Conservation (phyloP, 1,140 invertebrate species). For the Saccostrea cuccullata region DNA sequence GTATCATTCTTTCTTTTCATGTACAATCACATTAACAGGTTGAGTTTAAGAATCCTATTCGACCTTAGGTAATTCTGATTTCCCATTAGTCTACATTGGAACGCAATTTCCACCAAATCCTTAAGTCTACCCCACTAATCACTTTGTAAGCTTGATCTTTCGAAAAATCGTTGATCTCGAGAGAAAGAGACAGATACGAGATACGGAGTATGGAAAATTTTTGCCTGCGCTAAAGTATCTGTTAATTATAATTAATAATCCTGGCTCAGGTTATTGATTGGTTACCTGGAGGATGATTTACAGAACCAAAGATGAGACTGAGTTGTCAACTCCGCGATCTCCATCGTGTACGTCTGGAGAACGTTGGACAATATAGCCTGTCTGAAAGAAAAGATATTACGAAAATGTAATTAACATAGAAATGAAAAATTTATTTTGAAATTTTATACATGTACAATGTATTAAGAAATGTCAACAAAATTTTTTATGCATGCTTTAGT, state of each 20-base stretch:
- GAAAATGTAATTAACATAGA: background rate
- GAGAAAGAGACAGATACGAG: background rate
- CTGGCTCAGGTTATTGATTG: constrained; percentile 24
- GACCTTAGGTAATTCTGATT: constrained; percentile 6
- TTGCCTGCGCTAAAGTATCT: constrained; percentile 3
- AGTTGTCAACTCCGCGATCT: constrained; percentile 87
- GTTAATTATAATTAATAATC: constrained; percentile 38
- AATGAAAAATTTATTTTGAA: background rate
- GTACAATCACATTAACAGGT: background rate
- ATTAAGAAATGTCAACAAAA: background rate
- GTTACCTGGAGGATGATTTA: constrained; percentile 89
- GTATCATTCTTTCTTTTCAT: background rate
- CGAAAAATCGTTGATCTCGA: background rate
- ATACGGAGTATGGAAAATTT: background rate
- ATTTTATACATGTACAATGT: background rate
- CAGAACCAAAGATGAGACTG: constrained; percentile 90
- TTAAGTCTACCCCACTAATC: background rate
- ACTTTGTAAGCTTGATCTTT: background rate
- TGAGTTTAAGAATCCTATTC: background rate
- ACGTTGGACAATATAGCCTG: constrained; percentile 91
- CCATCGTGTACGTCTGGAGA: constrained; percentile 91
- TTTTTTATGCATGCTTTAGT: background rate
- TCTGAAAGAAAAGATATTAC: constrained; percentile 58
- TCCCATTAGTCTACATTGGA: constrained; percentile 4
- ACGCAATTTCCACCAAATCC: constrained; percentile 3